Base-by-base conservation (phyloP, 2,797 vertebrate species). In the Distichodus sexfasciatus region DNA sequence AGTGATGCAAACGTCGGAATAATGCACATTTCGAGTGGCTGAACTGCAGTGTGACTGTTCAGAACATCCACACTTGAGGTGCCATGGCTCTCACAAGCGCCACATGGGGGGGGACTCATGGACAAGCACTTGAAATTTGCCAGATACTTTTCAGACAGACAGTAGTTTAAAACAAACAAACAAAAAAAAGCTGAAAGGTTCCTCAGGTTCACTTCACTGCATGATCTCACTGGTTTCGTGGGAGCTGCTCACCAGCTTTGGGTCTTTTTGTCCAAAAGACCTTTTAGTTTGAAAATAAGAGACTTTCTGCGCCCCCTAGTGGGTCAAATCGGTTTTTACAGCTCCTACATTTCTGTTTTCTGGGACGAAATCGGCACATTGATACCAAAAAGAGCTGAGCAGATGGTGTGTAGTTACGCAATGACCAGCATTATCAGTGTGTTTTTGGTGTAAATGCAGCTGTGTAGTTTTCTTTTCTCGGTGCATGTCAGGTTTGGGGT, bases 1-100 rank as follows among this genome's bases (percentile, higher is more conserved):
- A 23, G 8, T 43, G 29, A 21, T 51, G 44, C 28, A 60, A 41
- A 35, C 28, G 9, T 29, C 23, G 47, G 71, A 70, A 50, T 19
- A 40, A 33, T n/a, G n/a, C n/a, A n/a, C n/a, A n/a, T n/a, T n/a
- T n/a, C n/a, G n/a, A n/a, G n/a, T n/a, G n/a, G n/a, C 23, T 6
- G 43, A 60, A 68, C 69, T 31, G 41, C 48, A 35, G n/a, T 12
- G 51, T 57, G 53, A 68, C 72, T 62, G 38, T 48, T 41, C 54
- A 48, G 47, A 72, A 69, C 72, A 55, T 72, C 69, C 58, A 53
- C 44, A n/a, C 69, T 55, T 55, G 60, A 75, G 31, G 73, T 78
- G 76, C 73, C 77, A 74, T 76, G 59, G 61, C 15, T n/a, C 55
- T 17, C 33, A 53, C 63, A 24, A 33, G 58, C 54, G 54, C 70